A percentile compares a stretch with the other conserved stretches of the same genome.
Conservation (phyloP, 2,113 vertebrate genomes). For the Oplegnathus fasciatus region DNA sequence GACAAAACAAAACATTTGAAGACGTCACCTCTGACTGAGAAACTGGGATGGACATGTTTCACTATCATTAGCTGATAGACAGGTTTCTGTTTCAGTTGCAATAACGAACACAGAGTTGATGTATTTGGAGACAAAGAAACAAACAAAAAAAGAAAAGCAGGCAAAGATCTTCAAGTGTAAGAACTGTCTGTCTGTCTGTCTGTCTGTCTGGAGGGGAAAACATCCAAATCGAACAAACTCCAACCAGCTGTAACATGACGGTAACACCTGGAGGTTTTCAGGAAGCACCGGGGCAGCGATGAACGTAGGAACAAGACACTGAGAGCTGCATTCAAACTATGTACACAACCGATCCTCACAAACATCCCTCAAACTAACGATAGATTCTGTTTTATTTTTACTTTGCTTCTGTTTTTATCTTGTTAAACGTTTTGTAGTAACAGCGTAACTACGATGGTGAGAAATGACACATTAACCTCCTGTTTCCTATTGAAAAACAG, state of each 20-base stretch:
- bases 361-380: neutral
- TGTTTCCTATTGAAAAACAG: neutral
- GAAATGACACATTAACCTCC: neutral
- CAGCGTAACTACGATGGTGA: too few species aligned
- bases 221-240: neutral
- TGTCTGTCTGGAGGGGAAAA: neutral
- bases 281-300: neutral
- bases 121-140: neutral
- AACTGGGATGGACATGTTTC: too few species aligned
- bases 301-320: neutral
- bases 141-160: neutral
- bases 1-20: neutral
- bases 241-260: neutral
- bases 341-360: neutral
- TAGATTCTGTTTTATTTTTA: neutral
- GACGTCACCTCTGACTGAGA: too few species aligned
- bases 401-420: neutral
- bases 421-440: neutral
- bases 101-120: neutral
- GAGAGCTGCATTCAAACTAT: neutral
- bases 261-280: neutral
- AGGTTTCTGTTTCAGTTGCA: neutral
- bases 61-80: too few species aligned
- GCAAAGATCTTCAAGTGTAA: too few species aligned
- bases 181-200: neutral